Conservation (phyloP, 2,797 vertebrate species). For the Coregonus suidteri region DNA sequence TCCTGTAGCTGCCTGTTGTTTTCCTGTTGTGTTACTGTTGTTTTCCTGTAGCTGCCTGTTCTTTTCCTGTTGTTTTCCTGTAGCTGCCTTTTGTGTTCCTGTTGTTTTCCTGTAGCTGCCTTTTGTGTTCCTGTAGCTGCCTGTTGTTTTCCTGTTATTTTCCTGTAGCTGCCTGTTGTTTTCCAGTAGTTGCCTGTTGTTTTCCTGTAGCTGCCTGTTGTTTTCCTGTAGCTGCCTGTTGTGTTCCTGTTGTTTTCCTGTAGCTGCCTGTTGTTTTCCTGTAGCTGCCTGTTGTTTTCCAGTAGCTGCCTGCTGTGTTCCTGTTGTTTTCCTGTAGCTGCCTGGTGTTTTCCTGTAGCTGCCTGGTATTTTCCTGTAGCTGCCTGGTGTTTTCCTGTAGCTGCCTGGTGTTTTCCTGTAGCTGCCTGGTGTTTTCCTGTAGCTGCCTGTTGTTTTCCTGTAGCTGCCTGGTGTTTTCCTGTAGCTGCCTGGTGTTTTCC, state of each 20-base stretch:
- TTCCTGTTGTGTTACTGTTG: too few species aligned
- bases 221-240: background rate
- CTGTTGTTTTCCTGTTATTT: background rate
- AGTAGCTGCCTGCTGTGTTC: too few species aligned
- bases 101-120: too few species aligned
- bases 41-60: too few species aligned
- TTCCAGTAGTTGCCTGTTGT: background rate
- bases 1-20: too few species aligned
- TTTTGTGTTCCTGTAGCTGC: too few species aligned
- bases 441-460: background rate
- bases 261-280: constrained; percentile 27
- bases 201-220: too few species aligned
- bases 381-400: background rate
- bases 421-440: background rate
- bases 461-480: too few species aligned
- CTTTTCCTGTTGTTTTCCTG: too few species aligned
- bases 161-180: background rate
- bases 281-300: background rate
- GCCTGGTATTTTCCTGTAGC: constrained; percentile 28
- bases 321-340: too few species aligned
- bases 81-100: too few species aligned
- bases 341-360: background rate
- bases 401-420: constrained; percentile 31
- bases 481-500: constrained; percentile 25
- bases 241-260: constrained; percentile 22